Conservation (phyloP, 2,797 vertebrate species). For the Catamblyrhynchus diadema region DNA sequence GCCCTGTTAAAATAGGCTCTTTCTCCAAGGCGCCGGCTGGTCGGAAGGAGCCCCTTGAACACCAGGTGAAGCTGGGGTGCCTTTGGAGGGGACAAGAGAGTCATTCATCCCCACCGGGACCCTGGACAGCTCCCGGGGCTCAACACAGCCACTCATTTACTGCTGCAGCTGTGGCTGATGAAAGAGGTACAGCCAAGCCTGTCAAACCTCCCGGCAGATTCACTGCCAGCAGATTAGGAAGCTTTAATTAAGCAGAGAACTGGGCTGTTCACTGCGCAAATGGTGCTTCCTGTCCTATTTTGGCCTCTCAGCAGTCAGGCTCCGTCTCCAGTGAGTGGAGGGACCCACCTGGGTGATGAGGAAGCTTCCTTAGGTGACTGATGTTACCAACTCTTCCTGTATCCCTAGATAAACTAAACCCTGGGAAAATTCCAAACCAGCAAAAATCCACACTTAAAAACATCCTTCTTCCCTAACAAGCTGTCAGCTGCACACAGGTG, state of each 20-base stretch:
- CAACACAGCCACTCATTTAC: conserved; percentile 44
- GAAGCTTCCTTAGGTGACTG: neutral
- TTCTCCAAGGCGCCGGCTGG: conserved; percentile 40
- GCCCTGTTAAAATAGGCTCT: neutral
- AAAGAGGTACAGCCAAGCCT: conserved; percentile 50
- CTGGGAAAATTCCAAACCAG: conserved; percentile 12
- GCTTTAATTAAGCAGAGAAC: conserved; percentile 51
- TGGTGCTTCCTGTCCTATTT: conserved; percentile 13
- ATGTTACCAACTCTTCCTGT: neutral
- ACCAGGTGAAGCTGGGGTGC: conserved; percentile 55
- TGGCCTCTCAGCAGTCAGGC: neutral
- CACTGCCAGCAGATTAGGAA: conserved; percentile 37
- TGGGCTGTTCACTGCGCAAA: neutral
- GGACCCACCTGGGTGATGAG: neutral
- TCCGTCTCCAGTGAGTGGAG: neutral
- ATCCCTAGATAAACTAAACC: neutral
- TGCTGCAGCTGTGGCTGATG: conserved; percentile 65
- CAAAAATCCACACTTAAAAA: neutral
- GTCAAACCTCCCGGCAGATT: conserved; percentile 40
- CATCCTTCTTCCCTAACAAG: conserved; percentile 49
- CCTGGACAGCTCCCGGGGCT: neutral
- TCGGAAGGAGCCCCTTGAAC: conserved; percentile 37
- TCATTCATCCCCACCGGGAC: conserved; percentile 23
- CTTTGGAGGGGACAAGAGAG: neutral
- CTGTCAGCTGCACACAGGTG: conserved; percentile 54